Evolutionary conservation across 2,113 vertebrate species (phyloP).

Genomic region (Rostratula benghalensis): DNA sequence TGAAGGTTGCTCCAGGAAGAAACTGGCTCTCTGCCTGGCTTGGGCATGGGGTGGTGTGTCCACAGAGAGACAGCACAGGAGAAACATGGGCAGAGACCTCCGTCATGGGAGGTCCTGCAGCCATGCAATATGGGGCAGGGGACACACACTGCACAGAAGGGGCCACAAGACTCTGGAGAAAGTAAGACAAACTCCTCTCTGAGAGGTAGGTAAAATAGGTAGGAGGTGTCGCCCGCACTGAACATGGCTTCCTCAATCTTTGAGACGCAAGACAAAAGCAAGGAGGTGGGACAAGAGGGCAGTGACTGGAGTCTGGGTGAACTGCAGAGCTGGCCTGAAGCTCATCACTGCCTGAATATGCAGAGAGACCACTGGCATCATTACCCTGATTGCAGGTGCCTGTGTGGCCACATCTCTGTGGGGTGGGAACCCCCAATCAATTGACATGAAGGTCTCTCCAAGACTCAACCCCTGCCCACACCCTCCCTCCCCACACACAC

Average conservation of each 20-base stretch:
- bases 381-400: neutral
- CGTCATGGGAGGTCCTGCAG: neutral
- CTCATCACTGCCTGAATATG: neutral
- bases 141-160: neutral
- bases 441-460: neutral
- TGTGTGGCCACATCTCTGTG: neutral
- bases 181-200: neutral
- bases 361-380: neutral
- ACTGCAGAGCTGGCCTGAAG: neutral
- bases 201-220: neutral
- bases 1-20: neutral
- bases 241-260: neutral
- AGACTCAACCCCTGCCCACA: neutral
- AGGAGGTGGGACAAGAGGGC: neutral
- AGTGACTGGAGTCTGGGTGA: neutral
- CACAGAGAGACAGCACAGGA: neutral
- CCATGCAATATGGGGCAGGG: too few species aligned
- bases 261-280: neutral
- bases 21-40: neutral
- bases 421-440: neutral
- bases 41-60: too few species aligned
- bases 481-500: neutral
- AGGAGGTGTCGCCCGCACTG: neutral
- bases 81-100: neutral
- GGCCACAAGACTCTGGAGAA: neutral